A percentile compares a stretch with the other conserved stretches of the same genome.
These are phyloP conservation scores for Eurytoma californica DNA, from an alignment of 2,888 invertebrate genomes.

Conservation along the genomic window DNA sequence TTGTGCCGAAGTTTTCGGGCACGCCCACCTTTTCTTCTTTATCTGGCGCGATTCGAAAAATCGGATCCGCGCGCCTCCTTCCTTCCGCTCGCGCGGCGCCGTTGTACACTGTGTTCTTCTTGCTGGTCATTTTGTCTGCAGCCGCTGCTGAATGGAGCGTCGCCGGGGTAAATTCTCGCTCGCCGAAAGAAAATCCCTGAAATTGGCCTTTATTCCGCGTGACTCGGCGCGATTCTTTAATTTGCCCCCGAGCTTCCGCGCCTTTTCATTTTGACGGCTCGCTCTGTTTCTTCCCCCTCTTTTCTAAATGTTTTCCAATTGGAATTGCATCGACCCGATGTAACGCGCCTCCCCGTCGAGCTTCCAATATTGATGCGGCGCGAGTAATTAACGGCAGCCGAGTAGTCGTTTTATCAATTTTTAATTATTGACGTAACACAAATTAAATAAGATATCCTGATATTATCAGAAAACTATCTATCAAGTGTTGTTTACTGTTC, in stretches of 20 bases:
- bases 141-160: conserved; percentile 8
- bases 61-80: background rate
- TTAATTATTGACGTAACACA: too few relatives aligned
- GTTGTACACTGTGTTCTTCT: background rate
- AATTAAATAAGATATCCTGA: too few relatives aligned
- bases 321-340: too few relatives aligned
- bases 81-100: background rate
- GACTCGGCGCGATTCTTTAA: conserved; percentile 50
- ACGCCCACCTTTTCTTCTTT: background rate
- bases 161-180: conserved; percentile 36
- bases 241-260: conserved; percentile 30
- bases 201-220: conserved; percentile 53
- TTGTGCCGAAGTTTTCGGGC: too few relatives aligned
- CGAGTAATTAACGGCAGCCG: too few relatives aligned
- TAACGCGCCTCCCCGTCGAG: too few relatives aligned
- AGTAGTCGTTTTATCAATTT: too few relatives aligned
- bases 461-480: too few relatives aligned
- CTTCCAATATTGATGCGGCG: too few relatives aligned
- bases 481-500: too few relatives aligned
- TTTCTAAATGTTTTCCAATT: background rate
- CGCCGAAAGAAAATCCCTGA: conserved; percentile 38
- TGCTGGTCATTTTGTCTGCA: background rate
- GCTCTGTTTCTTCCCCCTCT: background rate
- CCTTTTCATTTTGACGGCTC: conserved; percentile 21
- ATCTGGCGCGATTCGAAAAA: background rate